phyloP scores from a whole-genome alignment of 2,797 vertebrate species.

The Hypotaenidia philippensis region DNA sequence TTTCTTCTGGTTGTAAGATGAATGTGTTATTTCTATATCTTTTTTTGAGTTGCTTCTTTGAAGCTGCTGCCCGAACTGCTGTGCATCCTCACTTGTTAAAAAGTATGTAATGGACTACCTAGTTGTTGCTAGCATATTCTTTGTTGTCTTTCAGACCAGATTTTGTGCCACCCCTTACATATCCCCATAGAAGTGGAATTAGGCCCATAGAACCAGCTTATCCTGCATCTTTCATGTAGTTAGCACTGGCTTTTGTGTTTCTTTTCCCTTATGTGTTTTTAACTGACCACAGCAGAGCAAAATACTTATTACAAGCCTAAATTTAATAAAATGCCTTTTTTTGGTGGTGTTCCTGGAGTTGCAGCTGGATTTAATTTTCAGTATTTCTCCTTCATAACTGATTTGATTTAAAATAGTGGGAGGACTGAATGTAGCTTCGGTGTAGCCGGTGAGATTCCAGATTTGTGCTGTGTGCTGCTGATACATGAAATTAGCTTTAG shows the following conservation, averaged over 20 bases:
- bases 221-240: not conserved
- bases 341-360: not conserved
- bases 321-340: not conserved
- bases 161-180: not conserved
- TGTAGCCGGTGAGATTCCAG: not conserved
- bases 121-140: not conserved
- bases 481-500: not conserved
- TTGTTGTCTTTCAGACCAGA: not conserved
- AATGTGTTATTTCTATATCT: not conserved
- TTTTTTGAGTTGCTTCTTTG: not conserved
- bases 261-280: not conserved
- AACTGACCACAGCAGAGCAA: not conserved
- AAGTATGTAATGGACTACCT: not conserved
- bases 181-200: not conserved
- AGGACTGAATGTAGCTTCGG: not conserved
- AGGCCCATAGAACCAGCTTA: not conserved
- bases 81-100: not conserved
- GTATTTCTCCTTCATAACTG: not conserved
- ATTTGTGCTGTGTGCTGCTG: not conserved
- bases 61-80: not conserved
- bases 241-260: not conserved
- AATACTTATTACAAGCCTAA: not conserved
- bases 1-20: not conserved
- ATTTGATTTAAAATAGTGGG: slow-evolving; percentile 12
- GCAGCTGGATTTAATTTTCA: not conserved